These are phyloP conservation scores for Chaetodon trifasciatus DNA, from an alignment of 2,797 vertebrate genomes.

Conservation along the genomic window DNA sequence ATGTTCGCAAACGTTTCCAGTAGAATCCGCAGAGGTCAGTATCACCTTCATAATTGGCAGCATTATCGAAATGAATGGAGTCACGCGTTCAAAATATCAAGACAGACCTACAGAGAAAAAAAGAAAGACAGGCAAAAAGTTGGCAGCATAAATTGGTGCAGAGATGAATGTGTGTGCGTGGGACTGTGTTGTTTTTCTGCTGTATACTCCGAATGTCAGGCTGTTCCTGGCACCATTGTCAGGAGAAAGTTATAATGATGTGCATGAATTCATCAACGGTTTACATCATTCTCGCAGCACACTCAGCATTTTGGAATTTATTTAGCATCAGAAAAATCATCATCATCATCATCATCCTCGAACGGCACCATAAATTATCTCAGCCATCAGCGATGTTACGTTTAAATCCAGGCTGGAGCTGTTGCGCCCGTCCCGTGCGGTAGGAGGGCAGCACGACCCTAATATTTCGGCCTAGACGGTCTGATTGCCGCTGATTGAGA, in stretches of 20 bases:
- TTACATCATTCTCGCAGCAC: neutral
- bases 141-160: constrained; percentile 51
- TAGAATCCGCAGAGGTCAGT: constrained; percentile 38
- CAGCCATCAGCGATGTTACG: constrained; percentile 45
- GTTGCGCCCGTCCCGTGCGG: constrained; percentile 24
- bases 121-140: neutral
- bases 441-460: constrained; percentile 55
- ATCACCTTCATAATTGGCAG: constrained; percentile 48
- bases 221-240: constrained; percentile 34
- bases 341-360: constrained; percentile 36
- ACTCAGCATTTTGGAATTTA: constrained; percentile 27
- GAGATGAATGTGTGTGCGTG: constrained; percentile 46
- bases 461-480: constrained; percentile 47
- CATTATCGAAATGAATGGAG: constrained; percentile 41
- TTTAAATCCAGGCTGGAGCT: constrained; percentile 44
- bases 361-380: constrained; percentile 37
- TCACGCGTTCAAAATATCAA: constrained; percentile 1
- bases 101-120: neutral
- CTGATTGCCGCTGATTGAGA: constrained; percentile 82
- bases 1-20: constrained; percentile 25
- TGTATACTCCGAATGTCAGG: constrained; percentile 20
- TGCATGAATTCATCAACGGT: constrained; percentile 47
- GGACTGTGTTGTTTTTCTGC: constrained; percentile 45
- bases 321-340: constrained; percentile 37
- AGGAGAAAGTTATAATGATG: constrained; percentile 62